Evolutionary conservation across 2,797 vertebrate genomes (phyloP), one percentile per base, ranked within the genome.

Genomic region (Gadopsis bispinosus): DNA sequence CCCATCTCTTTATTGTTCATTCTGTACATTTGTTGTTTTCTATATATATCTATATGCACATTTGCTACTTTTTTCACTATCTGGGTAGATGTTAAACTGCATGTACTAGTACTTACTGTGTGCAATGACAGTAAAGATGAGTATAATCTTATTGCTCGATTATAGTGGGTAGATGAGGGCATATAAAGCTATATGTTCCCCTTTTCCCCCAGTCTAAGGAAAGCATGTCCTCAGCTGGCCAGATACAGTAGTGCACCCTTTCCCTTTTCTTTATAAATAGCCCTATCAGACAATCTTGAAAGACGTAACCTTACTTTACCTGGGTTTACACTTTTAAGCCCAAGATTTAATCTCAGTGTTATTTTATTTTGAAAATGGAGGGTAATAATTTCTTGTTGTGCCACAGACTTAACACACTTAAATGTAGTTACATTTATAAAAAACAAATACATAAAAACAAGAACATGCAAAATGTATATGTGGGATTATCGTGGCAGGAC

Each of bases 191-290:
- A 31, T 67, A 77, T 26, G 56, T 70, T 82, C 61, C 39, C 13
- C 54, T 17, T 71, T 20, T 62, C 77, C 73, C 90, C 73, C 90
- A 89, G 72, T 91, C 85, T 95, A 74, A 87, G 93, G 92, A 92
- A 92, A 95, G 94, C 85, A 93, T 91, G 94, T 87, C 94, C 94
- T 94, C 95, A 72, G 60, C 92, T 95, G 95, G 94, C 29, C 89
- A 91, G 10, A 83, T 29, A 14, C 22, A 82, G 93, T 90, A 95
- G 19, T 94, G 92, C 94, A 93, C 1, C 70, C 41, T 56, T 37
- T 41, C 8, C 16, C 35, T 31, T 53, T 19, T 35, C 11, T 20
- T 31, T 43, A 33, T 7, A 26, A 58, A 60, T n/a, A 65, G 29
- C 29, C 0, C n/a, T 83, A 77, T 81, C 83, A 87, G 64, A 88